Conservation (phyloP, 2,888 invertebrate species). For the Apantesis nais region DNA sequence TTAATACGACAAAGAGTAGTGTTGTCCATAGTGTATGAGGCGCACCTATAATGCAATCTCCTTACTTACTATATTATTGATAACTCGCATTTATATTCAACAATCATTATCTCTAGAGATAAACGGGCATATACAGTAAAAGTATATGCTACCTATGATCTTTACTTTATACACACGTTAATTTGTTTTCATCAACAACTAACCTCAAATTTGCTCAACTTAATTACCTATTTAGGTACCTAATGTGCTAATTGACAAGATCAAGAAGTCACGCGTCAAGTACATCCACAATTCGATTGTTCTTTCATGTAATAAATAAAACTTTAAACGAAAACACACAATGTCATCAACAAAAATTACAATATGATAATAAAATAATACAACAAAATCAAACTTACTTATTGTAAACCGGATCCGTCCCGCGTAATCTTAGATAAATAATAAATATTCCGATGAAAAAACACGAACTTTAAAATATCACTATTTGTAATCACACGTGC, state of each 20-base stretch:
- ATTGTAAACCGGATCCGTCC: slow-evolving; percentile 11
- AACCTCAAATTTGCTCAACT: neutral
- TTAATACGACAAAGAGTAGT: too few relatives aligned
- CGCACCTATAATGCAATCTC: too few relatives aligned
- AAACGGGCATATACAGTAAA: too few relatives aligned
- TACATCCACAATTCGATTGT: neutral
- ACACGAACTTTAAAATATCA: slow-evolving; percentile 29
- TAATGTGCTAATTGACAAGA: neutral
- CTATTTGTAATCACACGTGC: slow-evolving; percentile 35
- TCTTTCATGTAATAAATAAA: neutral
- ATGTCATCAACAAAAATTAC: too few relatives aligned
- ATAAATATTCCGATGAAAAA: slow-evolving; percentile 19
- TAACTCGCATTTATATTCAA: neutral
- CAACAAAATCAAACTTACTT: slow-evolving; percentile 15
- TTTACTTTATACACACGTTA: too few relatives aligned
- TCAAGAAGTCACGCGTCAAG: neutral
- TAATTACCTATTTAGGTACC: neutral
- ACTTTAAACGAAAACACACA: neutral
- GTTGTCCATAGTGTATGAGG: too few relatives aligned
- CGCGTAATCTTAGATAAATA: slow-evolving; percentile 28
- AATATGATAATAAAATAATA: neutral
- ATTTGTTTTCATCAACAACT: neutral
- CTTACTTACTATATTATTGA: too few relatives aligned
- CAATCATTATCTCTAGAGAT: too few relatives aligned
- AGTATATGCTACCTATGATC: too few relatives aligned